Base-by-base conservation (phyloP, 2,113 vertebrate genomes). In the Actenoides hombroni region DNA sequence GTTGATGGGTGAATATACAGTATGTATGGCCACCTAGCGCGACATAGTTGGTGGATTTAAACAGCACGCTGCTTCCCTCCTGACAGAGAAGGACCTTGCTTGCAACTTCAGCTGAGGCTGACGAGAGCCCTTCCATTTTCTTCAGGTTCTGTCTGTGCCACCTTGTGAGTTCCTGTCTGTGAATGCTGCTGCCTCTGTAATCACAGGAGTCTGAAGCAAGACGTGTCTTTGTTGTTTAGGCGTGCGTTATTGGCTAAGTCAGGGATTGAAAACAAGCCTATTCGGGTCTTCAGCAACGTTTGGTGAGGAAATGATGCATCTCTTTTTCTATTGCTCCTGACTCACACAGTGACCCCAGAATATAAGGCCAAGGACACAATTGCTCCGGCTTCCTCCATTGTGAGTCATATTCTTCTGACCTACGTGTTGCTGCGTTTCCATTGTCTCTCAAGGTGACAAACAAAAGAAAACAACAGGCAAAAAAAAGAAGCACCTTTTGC, bases 391-490 rank as follows among this genome's bases (percentile, higher is more conserved):
- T 59, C 67, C 25, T 71, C 1, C 2, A 9, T 8, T 76, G 35
- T 85, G 84, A 94, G 79, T 92, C 78, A 76, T 89, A 9, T 74
- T 92, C 81, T 90, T 65, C 54, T 91, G 63, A 13, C 49, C 74
- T 49, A 16, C 42, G 65, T 70, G 11, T 70, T 96, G 87, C 65
- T 83, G n/a, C 29, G 16, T 87, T 95, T 83, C 68, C 46, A 49
- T 93, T 92, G 82, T 85, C n/a, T 94, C 70, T 54, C 87, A 92
- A 91, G 87, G 78, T 89, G 56, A 85, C 26, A 65, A 84, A n/a
- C 70, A 80, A 67, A 90, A 90, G 75, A 83, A 92, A 84, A 90
- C 67, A 83, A 69, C 16, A 24, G 9, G 16, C 7, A 9, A 11
- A 10, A 7, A 59, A 37, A 56, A 16, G 24, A 13, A 37, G 12